Conservation (phyloP, 2,888 invertebrate genomes). For the Hydriomena furcata region DNA sequence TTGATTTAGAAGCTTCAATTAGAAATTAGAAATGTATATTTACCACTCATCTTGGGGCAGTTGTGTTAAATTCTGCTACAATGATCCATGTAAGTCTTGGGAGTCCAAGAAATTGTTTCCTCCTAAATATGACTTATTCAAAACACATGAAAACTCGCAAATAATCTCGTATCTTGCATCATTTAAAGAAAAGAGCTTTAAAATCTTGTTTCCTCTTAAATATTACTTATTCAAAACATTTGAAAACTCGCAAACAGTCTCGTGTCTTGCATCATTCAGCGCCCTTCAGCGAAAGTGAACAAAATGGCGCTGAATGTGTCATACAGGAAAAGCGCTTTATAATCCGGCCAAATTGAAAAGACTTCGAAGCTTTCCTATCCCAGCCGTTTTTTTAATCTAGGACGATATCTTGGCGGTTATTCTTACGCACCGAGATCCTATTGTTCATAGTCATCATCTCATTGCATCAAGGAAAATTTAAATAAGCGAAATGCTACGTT, state of each 20-base stretch:
- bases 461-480: too few relatives aligned
- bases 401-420: too few relatives aligned
- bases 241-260: conserved; percentile 47
- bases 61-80: conserved; percentile 1
- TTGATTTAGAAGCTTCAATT: background rate
- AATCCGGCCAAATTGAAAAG: conserved; percentile 52
- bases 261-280: conserved; percentile 74
- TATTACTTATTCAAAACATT: conserved; percentile 14
- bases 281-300: conserved; percentile 48
- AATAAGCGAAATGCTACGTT: too few relatives aligned
- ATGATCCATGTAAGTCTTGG: background rate
- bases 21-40: conserved; percentile 4
- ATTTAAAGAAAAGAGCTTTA: too few relatives aligned
- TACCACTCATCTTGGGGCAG: conserved; percentile 41
- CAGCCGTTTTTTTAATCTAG: too few relatives aligned
- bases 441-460: too few relatives aligned
- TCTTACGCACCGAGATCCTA: too few relatives aligned
- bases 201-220: background rate
- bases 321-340: conserved; percentile 75
- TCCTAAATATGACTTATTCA: background rate
- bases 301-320: conserved; percentile 76
- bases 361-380: background rate
- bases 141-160: conserved; percentile 43
- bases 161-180: conserved; percentile 63
- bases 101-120: background rate